Evolutionary conservation across 2,113 vertebrate genomes (phyloP), one percentile per base, ranked within the genome.

Genomic region (Gadus macrocephalus): DNA sequence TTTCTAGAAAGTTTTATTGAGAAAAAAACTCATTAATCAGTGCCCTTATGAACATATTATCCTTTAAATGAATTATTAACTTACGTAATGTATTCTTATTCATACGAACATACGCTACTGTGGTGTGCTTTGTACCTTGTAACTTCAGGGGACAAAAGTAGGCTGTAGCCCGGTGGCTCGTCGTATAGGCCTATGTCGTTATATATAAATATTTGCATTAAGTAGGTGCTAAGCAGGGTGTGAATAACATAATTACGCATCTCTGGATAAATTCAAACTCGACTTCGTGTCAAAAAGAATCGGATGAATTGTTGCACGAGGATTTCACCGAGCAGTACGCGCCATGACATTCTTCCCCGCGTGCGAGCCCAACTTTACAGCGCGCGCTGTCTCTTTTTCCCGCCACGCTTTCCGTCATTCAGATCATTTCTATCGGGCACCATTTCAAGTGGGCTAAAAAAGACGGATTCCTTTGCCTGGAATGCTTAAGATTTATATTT

Each of bases 401-500:
- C 63, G 65, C 75, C 35, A 76, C 87, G 82, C 81, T 86, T 82
- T 78, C 85, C 69, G 78, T 84, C 82, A 85, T 88, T 89, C 88
- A 89, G 89, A 88, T 90, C 86, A 88, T 85, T 89, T 90, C 88
- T 88, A 89, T 81, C 85, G 82, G 78, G 83, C 78, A 89, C 78
- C 85, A 89, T 89, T 91, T 91, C 79, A 90, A 90, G 87, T 88
- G 88, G 83, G 86, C 78, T 84, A 84, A 86, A 49, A 84, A 58
- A 58, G 55, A 7, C n/a, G 77, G 82, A 89, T 81, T 82, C 85
- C 88, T 91, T 89, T 90, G 85, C 90, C 89, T 78, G 88, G 89
- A 91, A 90, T 89, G 85, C 90, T 87, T 90, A 87, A 88, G 90
- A 90, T 81, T 91, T 91, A 84, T 91, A 87, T 89, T 92, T 90